Conservation (phyloP, 2,797 vertebrate genomes). For the Micromesistius poutassou region DNA sequence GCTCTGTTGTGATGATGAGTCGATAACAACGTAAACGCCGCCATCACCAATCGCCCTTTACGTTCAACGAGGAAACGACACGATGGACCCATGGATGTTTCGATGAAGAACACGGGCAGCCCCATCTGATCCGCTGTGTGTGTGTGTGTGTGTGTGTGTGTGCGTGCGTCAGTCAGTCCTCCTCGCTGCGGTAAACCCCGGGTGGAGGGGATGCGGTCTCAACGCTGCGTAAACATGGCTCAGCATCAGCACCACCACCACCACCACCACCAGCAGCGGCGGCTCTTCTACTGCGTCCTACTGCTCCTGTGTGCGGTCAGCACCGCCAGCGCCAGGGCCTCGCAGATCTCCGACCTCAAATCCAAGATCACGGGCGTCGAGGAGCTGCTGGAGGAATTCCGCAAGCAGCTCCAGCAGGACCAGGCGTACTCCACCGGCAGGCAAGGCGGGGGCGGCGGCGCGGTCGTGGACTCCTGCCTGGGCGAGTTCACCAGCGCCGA, state of each 20-base stretch:
- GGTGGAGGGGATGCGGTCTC: slow-evolving; percentile 21
- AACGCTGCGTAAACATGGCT: slow-evolving; percentile 54
- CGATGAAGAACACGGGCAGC: background rate
- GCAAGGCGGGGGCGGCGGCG: slow-evolving; percentile 1
- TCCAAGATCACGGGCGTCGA: slow-evolving; percentile 84
- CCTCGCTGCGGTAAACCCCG: background rate
- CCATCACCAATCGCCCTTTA: background rate
- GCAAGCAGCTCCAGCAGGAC: slow-evolving; percentile 85
- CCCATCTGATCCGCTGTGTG: background rate
- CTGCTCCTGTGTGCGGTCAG: slow-evolving; percentile 16
- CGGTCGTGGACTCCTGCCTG: slow-evolving; percentile 62
- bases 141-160: too few species aligned
- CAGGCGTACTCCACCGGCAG: slow-evolving; percentile 44
- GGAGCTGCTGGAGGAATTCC: slow-evolving; percentile 87
- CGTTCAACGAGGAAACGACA: background rate
- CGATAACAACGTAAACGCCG: background rate
- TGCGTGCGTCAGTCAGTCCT: too few species aligned
- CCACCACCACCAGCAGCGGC: slow-evolving; percentile 43
- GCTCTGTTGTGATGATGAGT: background rate
- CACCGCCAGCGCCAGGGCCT: slow-evolving; percentile 36
- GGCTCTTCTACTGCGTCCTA: slow-evolving; percentile 28
- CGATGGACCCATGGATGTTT: background rate
- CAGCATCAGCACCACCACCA: slow-evolving; percentile 49
- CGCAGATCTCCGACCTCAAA: slow-evolving; percentile 72
- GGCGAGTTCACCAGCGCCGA: slow-evolving; percentile 71